These are phyloP conservation scores for Cettia cetti DNA, from an alignment of 2,113 vertebrate genomes.

Conservation along the genomic window DNA sequence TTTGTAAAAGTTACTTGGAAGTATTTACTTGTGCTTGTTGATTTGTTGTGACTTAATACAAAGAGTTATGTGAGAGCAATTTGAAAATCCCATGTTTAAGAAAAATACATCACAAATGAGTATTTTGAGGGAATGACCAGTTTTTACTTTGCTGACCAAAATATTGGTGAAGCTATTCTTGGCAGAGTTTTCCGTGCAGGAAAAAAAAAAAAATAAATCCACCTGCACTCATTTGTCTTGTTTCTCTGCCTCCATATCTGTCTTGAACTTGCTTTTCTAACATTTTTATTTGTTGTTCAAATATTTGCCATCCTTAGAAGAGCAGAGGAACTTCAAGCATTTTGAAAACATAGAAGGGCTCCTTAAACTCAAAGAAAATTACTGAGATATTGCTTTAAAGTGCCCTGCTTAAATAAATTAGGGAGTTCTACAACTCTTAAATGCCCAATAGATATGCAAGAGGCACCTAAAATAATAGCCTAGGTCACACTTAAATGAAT, in stretches of 20 bases:
- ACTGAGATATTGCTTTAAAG: constrained; percentile 58
- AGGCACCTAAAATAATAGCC: constrained; percentile 64
- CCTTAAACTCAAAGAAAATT: constrained; percentile 68
- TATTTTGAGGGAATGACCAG: not conserved
- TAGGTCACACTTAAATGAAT: constrained; percentile 76
- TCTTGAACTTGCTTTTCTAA: constrained; percentile 1
- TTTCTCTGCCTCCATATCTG: not conserved
- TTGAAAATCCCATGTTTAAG: not conserved
- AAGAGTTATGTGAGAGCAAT: not conserved
- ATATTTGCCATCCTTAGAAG: constrained; percentile 68
- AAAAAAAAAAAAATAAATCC: not conserved
- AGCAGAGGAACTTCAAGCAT: constrained; percentile 63
- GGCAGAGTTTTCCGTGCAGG: not conserved
- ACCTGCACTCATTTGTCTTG: not conserved
- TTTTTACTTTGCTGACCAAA: not conserved
- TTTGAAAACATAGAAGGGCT: constrained; percentile 64
- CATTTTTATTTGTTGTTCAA: constrained; percentile 60
- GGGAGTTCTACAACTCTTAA: constrained; percentile 70
- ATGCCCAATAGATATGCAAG: constrained; percentile 63
- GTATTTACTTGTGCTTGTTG: not conserved
- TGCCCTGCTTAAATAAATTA: constrained; percentile 72
- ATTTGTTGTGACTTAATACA: not conserved
- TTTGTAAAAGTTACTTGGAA: not conserved
- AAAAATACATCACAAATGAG: not conserved
- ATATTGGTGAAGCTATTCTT: not conserved